Evolutionary conservation across 2,888 invertebrate species (phyloP).

Genomic region (Mactromeris polynyma): DNA sequence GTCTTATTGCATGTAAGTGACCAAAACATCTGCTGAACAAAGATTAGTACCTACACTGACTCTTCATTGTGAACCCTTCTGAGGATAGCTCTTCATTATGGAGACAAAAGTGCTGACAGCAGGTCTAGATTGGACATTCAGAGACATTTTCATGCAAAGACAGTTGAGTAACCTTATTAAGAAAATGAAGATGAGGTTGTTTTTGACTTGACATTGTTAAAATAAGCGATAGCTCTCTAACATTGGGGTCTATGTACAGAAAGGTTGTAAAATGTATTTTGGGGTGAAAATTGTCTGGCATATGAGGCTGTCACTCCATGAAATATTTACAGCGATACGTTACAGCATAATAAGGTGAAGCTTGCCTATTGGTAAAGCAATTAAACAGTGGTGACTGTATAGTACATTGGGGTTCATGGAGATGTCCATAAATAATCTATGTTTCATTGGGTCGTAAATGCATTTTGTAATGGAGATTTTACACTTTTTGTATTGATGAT

Average conservation of each 20-base stretch:
- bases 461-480: constrained; percentile 8
- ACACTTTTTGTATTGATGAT: neutral
- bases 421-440: neutral
- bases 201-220: neutral
- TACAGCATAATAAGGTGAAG: neutral
- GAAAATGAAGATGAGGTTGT: neutral
- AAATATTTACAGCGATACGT: neutral
- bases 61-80: neutral
- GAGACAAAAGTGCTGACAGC: neutral
- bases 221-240: neutral
- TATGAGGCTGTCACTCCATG: neutral
- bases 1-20: too few relatives aligned
- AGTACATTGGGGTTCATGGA: neutral
- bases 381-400: neutral
- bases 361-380: constrained; percentile 14
- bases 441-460: neutral
- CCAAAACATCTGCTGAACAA: too few relatives aligned
- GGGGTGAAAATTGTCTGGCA: neutral
- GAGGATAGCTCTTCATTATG: constrained; percentile 1
- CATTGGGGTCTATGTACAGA: neutral
- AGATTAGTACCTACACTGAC: too few relatives aligned
- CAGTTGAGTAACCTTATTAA: neutral
- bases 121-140: neutral
- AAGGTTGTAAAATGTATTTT: neutral
- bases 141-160: neutral